Base-by-base conservation (phyloP, 2,888 invertebrate genomes). In the Pomacea canaliculata region DNA sequence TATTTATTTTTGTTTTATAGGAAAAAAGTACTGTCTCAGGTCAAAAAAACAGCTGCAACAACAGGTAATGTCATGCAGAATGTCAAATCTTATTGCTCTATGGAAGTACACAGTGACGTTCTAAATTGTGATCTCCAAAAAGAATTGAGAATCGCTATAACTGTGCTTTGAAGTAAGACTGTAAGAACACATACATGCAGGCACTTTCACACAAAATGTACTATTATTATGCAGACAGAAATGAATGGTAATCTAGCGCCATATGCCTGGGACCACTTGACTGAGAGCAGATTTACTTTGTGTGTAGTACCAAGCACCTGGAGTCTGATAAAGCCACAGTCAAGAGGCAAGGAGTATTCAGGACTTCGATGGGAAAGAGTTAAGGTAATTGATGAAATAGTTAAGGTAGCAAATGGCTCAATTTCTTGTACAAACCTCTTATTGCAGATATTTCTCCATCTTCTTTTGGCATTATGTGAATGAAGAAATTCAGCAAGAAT, bases 291-390 rank as follows among this genome's bases (percentile, higher is more conserved):
- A 46, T 74, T 68, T 56, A 16, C 8, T 56, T 2, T 56, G 51
- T 56, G 12, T 56, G 9, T 74, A 81, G 81, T 70, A 19, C 19
- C 78, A 18, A 72, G 71, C 37, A 48, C n/a, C 8, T 80, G 80
- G 81, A 74, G 74, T 18, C 70, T 75, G 66, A 81, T 81, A 65
- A 81, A 81, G 66, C 81, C 80, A 10, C 70, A 76, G 51, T 76
- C 78, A 9, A 78, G 79, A 56, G 85, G 85, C 12, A 83, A 87
- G 66, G 86, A 88, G 60, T 90, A 88, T 80, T 84, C 87, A 46
- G 90, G 90, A 7, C 81, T 89, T 16, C 86, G 88, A 78, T 90
- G 90, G 90, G 90, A 90, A 77, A 83, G 90, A 82, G 87, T 90
- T 9, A 90, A 90, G 86, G 90, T 90, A 79, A 23, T 23, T 0